Evolutionary conservation across 2,888 invertebrate genomes (phyloP), one percentile per base, ranked within the genome.

Genomic region (Erebia ligea): DNA sequence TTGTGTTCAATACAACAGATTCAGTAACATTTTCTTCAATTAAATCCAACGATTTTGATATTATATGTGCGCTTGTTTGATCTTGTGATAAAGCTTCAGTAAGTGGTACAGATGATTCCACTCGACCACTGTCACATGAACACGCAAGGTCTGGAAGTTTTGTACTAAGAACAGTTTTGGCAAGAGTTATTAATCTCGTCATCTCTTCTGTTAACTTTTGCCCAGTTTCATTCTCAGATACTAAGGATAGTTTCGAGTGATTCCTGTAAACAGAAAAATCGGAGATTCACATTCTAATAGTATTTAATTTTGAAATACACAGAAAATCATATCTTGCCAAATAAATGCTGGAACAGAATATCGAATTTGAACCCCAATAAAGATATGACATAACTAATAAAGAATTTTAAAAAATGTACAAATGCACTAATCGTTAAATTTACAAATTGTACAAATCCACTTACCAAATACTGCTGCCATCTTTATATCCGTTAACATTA

Each of bases 91-190:
- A 34, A 11, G 68, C 67, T 57, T 74, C 78, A 5, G 70, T 67
- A 45, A 73, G n/a, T 61, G 69, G 72, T 58, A 70, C 68, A 19
- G 67, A 68, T 40, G 75, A 54, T 3, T 69, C 71, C 17, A 67
- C 50, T 21, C 67, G 66, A 40, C 69, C 77, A 62, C 87, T 84
- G 64, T 75, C 82, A 76, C 83, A 86, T 6, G 82, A 81, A 74
- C 86, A 89, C 40, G 88, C 82, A 77, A 93, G 89, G 80, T 92
- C 92, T 9, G 92, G 92, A 59, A 93, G 76, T 78, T 91, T 91
- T 11, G 92, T 93, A 79, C 88, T 86, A 34, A 93, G 85, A 68
- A 93, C 91, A 67, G 92, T 89, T 77, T 88, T 92, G 89, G 93
- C 92, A 89, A 93, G 92, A 85, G 86, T 90, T 71, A 91, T 91